Evolutionary conservation across 2,888 invertebrate genomes (phyloP).

Genomic region (Spisula solida): DNA sequence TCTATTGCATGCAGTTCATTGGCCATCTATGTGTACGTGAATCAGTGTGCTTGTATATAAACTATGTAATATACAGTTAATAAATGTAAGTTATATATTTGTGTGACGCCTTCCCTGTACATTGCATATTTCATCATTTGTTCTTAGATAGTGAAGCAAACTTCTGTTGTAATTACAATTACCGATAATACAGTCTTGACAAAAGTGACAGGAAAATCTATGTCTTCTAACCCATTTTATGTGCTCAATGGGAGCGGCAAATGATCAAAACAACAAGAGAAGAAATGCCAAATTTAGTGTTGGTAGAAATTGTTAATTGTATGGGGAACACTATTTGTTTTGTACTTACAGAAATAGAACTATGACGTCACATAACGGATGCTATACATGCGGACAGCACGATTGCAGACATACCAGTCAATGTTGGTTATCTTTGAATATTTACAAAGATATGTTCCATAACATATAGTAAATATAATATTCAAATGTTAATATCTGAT

Average conservation of each 20-base stretch:
- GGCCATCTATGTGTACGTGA: no score
- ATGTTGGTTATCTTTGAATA: no score
- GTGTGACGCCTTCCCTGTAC: not conserved
- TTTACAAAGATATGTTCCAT: no score
- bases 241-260: not conserved
- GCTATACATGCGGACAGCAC: not conserved
- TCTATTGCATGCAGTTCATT: no score
- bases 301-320: conserved; percentile 1
- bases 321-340: not conserved
- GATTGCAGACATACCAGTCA: not conserved
- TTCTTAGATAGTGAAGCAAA: not conserved
- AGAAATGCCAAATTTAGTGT: not conserved
- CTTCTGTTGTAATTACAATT: not conserved
- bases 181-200: conserved; percentile 13
- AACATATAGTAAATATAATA: not conserved
- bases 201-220: conserved; percentile 8
- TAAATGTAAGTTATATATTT: no score
- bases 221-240: not conserved
- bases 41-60: no score
- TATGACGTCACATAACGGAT: not conserved
- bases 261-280: conserved; percentile 10
- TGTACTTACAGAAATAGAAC: not conserved
- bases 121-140: not conserved
- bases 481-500: not conserved
- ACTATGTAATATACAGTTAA: no score